Percentiles rank a stretch among this genome's conserved stretches.
Conservation (phyloP, 2,113 vertebrate species). For the Sapayoa aenigma region DNA sequence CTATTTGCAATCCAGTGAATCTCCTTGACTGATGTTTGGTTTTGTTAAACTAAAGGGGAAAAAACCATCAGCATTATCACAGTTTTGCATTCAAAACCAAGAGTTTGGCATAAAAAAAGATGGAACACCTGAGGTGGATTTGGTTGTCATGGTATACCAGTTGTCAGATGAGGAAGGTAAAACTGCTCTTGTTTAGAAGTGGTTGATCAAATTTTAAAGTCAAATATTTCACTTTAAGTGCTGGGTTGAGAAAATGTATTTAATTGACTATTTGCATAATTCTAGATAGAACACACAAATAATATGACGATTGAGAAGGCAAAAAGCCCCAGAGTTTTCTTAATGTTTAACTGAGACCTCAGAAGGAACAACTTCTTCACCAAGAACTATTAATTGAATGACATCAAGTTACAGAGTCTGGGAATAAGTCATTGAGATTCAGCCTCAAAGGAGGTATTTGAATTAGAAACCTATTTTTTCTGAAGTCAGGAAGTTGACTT, state of each 20-base stretch:
- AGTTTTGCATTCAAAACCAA: conserved; percentile 71
- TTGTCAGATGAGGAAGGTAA: background rate
- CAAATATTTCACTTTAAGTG: background rate
- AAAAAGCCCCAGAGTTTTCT: background rate
- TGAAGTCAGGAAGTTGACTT: background rate
- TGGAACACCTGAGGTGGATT: conserved; percentile 63
- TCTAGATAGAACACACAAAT: background rate
- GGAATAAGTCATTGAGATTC: background rate
- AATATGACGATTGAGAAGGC: background rate
- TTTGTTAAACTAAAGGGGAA: background rate
- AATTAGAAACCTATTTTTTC: background rate
- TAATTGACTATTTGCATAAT: background rate
- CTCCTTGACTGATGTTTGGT: background rate
- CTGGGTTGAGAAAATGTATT: background rate
- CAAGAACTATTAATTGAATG: background rate
- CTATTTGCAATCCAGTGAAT: background rate
- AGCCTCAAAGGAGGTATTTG: background rate
- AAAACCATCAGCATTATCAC: background rate
- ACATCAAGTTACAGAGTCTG: background rate
- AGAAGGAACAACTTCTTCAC: background rate
- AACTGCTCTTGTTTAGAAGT: background rate
- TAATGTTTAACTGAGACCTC: background rate
- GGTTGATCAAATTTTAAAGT: background rate
- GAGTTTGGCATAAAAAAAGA: conserved; percentile 63
- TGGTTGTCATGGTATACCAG: conserved; percentile 65